Evolutionary conservation across 2,797 vertebrate genomes (phyloP).

Genomic region (Myotis myotis): DNA sequence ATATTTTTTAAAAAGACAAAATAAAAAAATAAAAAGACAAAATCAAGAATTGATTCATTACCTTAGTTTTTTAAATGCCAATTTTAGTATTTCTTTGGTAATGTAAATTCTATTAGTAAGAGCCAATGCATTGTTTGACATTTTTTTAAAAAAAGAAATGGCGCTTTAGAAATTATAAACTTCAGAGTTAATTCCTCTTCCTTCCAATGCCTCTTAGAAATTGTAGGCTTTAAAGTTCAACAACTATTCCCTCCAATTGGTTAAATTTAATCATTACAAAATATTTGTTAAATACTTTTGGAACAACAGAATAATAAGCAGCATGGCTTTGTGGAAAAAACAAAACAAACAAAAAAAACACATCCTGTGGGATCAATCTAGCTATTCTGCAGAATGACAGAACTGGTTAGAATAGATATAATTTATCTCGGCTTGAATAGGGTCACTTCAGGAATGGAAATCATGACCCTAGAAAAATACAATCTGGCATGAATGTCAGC

Average conservation of each 20-base stretch:
- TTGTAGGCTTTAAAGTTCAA: neutral
- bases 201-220: neutral
- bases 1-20: neutral
- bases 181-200: neutral
- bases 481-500: neutral
- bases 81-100: constrained; percentile 26
- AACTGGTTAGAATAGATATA: neutral
- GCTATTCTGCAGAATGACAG: neutral
- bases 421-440: constrained; percentile 29
- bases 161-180: constrained; percentile 1
- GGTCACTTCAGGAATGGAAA: neutral
- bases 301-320: neutral
- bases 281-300: neutral
- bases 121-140: neutral
- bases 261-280: constrained; percentile 52
- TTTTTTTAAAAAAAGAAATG: neutral
- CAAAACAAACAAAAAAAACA: neutral
- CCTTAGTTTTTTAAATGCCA: neutral
- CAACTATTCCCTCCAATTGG: neutral
- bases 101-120: neutral
- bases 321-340: neutral
- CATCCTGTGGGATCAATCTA: neutral
- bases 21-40: neutral
- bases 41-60: constrained; percentile 18
- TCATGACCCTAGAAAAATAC: neutral